Conservation (phyloP, 2,113 vertebrate genomes). For the Grallaria varia region DNA sequence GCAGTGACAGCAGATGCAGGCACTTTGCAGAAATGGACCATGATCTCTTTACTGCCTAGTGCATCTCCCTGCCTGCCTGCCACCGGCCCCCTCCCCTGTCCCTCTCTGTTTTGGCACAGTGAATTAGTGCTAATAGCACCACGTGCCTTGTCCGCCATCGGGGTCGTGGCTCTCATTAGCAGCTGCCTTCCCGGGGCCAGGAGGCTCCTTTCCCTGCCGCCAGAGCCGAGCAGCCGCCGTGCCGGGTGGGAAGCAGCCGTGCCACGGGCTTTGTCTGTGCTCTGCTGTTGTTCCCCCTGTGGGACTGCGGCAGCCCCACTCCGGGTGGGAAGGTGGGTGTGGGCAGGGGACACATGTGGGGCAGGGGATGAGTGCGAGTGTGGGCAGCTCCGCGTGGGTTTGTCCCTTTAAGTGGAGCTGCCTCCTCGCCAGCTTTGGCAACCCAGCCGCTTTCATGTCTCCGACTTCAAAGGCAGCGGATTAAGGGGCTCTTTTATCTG, state of each 20-base stretch:
- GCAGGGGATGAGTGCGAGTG: background rate
- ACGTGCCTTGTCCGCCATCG: background rate
- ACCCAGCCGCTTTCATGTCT: conserved; percentile 69
- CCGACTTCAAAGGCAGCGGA: conserved; percentile 71
- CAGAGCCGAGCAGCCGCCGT: background rate
- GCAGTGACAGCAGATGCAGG: background rate
- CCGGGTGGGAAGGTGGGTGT: background rate
- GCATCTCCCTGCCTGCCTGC: accelerated
- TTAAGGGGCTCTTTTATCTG: conserved; percentile 72
- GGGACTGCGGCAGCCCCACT: background rate
- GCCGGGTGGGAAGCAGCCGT: background rate
- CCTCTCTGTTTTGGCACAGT: background rate
- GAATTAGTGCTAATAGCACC: conserved; percentile 29
- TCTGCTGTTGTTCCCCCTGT: background rate
- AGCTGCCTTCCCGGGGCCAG: background rate
- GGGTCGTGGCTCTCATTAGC: conserved; percentile 13
- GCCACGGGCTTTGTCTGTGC: background rate
- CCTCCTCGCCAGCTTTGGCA: conserved; percentile 56
- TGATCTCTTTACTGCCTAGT: background rate
- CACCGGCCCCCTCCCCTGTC: background rate
- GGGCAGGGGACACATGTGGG: background rate
- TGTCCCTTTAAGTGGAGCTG: conserved; percentile 64
- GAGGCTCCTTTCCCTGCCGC: accelerated
- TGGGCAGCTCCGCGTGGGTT: conserved; percentile 9
- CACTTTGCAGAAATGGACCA: background rate